Conservation (phyloP, 2,113 vertebrate genomes). For the Pipra filicauda region DNA sequence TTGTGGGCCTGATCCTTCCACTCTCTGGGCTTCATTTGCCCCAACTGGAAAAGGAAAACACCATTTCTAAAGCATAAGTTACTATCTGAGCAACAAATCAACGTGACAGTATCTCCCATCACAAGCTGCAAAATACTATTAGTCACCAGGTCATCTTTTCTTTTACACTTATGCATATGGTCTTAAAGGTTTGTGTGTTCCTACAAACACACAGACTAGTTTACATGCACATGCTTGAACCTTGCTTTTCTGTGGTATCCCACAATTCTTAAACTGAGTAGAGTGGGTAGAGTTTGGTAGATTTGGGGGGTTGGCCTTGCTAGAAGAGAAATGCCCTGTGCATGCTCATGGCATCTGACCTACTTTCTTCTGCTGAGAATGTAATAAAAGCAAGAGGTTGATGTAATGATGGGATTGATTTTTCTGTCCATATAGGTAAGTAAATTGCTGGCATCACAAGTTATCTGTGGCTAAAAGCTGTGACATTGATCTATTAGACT, state of each 20-base stretch:
- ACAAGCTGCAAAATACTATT: background rate
- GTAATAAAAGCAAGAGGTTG: conserved; percentile 47
- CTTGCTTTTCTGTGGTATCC: background rate
- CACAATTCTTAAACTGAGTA: background rate
- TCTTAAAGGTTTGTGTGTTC: background rate
- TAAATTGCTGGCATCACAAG: conserved; percentile 58
- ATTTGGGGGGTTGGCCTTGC: background rate
- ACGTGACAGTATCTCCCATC: background rate
- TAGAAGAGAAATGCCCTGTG: background rate
- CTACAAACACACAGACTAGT: background rate
- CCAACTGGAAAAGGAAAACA: background rate
- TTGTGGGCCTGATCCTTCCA: background rate
- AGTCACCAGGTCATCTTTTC: background rate
- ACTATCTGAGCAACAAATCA: background rate
- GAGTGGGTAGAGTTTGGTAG: background rate
- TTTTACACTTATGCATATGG: fast-evolving
- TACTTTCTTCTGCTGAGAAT: conserved; percentile 23
- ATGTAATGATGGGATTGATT: conserved; percentile 48
- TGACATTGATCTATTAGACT: conserved; percentile 49
- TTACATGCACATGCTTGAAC: background rate
- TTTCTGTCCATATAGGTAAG: conserved; percentile 57
- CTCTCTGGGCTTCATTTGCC: background rate
- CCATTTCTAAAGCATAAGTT: background rate
- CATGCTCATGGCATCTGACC: background rate
- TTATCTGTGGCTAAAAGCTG: conserved; percentile 57